Evolutionary conservation across 2,888 invertebrate species (phyloP), one percentile per base, ranked within the genome.

Genomic region (Aelia acuminata): DNA sequence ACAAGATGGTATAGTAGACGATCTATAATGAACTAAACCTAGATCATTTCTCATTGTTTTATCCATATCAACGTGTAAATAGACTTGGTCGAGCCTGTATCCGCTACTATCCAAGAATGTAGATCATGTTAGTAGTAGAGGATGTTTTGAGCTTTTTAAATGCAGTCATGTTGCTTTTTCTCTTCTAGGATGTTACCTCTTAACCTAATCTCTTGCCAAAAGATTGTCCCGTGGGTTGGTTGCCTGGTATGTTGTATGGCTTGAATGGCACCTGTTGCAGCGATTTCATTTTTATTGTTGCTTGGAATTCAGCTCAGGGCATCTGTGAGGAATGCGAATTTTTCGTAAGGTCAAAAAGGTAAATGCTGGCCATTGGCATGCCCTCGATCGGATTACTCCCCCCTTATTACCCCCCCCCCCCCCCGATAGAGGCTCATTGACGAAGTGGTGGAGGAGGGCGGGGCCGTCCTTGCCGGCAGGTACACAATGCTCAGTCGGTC

Each of bases 401-500:
- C 13, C 26, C 13, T 26, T 13, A 5, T 10, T 10, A 53, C n/a
- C n/a, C 13, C 3, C 1, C 49, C 10, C 43, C 43, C 43, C 43
- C 7, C 4, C 43, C 43, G 10, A 43, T 43, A 43, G 10, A 10
- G 10, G 43, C 4, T 43, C 43, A 43, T 53, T 53, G 13, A 26
- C n/a, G 13, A 26, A 13, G 13, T 11, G 3, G 11, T 8, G 11
- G 35, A 22, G 3, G 75, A 39, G 80, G 80, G 80, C 35, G 80
- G 80, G 43, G 80, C 43, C 80, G 43, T 80, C 39, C 43, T 80
- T 80, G 80, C 43, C 80, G n/a, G 80, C n/a, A 80, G 43, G 80
- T 80, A 43, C 18, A 80, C 43, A 80, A 80, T 80, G 80, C n/a
- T 80, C 80, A 80, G 22, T 80, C 80, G 80, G 80, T 80, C 80